Percentiles rank a stretch among this genome's conserved stretches.
These are phyloP conservation scores for Drosophila kikkawai DNA, from an alignment of 1,140 invertebrate genomes.

Conservation along the genomic window DNA sequence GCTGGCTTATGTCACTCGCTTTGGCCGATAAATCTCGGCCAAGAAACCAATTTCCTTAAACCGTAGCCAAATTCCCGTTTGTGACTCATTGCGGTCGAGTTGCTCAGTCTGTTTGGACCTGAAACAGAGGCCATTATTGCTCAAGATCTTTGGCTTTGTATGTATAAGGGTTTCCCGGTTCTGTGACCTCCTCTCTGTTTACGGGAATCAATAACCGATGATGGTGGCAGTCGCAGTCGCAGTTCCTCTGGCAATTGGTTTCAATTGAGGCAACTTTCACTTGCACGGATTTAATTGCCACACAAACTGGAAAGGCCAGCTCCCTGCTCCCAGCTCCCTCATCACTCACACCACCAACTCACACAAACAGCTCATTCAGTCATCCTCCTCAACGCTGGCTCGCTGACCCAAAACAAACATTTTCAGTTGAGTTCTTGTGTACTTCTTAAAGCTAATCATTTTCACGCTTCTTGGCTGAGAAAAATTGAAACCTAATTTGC, in stretches of 20 bases:
- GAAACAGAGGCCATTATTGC: conserved; percentile 6
- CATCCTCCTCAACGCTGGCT: conserved; percentile 33
- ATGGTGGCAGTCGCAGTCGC: conserved; percentile 1
- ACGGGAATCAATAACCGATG: conserved; percentile 54
- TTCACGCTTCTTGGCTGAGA: conserved; percentile 42
- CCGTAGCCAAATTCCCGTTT: conserved; percentile 66
- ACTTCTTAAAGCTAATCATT: conserved; percentile 40
- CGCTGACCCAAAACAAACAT: conserved; percentile 45
- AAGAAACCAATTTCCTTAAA: conserved; percentile 50
- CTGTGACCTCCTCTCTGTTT: conserved; percentile 12
- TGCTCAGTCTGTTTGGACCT: conserved; percentile 6
- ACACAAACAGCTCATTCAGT: conserved; percentile 24
- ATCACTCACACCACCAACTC: conserved; percentile 17
- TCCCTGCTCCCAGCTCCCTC: background rate
- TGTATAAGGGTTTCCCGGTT: conserved; percentile 13
- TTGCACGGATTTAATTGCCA: conserved; percentile 56
- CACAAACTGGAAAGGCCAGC: conserved; percentile 34
- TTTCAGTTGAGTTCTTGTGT: conserved; percentile 38
- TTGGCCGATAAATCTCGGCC: conserved; percentile 41
- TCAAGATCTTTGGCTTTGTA: background rate
- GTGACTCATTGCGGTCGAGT: conserved; percentile 67
- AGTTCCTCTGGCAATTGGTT: conserved; percentile 53
- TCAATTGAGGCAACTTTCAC: conserved; percentile 76
- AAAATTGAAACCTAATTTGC: conserved; percentile 33
- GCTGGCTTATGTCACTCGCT: conserved; percentile 35